These are phyloP conservation scores for Electrophaes corylata DNA, from an alignment of 2,888 invertebrate genomes.

Conservation along the genomic window DNA sequence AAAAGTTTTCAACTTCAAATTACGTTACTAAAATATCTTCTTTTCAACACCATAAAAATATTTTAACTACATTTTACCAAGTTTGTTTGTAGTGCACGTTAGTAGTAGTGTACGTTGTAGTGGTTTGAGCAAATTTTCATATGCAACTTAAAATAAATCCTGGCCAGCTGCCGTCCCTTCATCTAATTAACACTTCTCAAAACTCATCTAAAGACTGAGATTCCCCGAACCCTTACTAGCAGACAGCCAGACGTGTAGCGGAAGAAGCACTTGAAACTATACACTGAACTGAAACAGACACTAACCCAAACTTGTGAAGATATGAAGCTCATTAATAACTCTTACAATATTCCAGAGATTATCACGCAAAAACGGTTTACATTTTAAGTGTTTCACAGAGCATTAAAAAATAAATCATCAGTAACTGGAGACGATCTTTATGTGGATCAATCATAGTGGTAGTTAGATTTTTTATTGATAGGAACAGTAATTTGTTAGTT, in stretches of 20 bases:
- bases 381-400: conserved; percentile 14
- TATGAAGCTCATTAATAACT: conserved; percentile 51
- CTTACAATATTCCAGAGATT: conserved; percentile 37
- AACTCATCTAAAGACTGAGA: conserved; percentile 5
- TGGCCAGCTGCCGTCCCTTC: conserved; percentile 7
- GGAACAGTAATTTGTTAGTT: too few relatives aligned
- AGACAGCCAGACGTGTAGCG: conserved; percentile 45
- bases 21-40: too few relatives aligned
- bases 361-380: conserved; percentile 11
- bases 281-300: conserved; percentile 34
- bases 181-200: conserved; percentile 13
- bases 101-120: too few relatives aligned
- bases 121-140: too few relatives aligned
- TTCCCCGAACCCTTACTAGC: conserved; percentile 33
- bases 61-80: too few relatives aligned
- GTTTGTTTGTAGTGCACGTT: too few relatives aligned
- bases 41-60: too few relatives aligned
- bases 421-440: neutral
- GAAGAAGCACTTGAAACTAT: conserved; percentile 57
- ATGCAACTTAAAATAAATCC: neutral
- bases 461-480: too few relatives aligned
- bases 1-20: too few relatives aligned
- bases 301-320: conserved; percentile 42
- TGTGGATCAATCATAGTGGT: too few relatives aligned
- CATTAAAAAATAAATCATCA: neutral